Conservation (phyloP, 2,113 vertebrate species). For the Macquaria ambigua region DNA sequence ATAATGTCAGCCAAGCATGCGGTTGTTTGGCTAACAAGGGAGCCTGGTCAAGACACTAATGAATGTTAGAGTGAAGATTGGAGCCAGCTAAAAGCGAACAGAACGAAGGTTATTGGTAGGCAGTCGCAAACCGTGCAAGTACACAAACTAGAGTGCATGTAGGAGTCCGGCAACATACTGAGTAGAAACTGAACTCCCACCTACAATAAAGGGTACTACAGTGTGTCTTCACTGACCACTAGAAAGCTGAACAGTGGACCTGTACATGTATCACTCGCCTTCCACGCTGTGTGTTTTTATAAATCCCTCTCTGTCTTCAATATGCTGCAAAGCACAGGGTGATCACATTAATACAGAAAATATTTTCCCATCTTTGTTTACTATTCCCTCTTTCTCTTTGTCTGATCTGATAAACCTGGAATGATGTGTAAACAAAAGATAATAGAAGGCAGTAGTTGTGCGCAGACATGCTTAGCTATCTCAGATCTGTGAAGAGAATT, state of each 20-base stretch:
- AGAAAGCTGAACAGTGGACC: background rate
- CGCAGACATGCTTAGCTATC: constrained; percentile 20
- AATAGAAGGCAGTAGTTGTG: constrained; percentile 10
- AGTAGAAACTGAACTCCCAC: constrained; percentile 26
- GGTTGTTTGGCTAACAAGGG: constrained; percentile 73
- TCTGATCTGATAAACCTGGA: constrained; percentile 31
- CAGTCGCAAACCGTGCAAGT: background rate
- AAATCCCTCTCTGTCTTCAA: background rate
- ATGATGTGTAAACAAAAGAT: constrained; percentile 34
- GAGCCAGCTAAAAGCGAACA: constrained; percentile 61
- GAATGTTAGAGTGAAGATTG: constrained; percentile 60
- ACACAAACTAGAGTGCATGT: constrained; percentile 11
- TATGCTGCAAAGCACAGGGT: background rate
- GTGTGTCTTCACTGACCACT: constrained; percentile 5
- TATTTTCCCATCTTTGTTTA: background rate
- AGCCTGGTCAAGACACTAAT: constrained; percentile 67
- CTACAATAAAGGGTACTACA: background rate
- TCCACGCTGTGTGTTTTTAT: background rate
- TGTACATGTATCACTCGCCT: background rate
- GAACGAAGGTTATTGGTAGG: constrained; percentile 44
- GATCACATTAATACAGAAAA: background rate
- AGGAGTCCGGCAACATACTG: constrained; percentile 23
- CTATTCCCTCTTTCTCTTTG: background rate
- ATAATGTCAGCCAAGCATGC: constrained; percentile 69
- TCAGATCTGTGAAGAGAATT: constrained; percentile 28